Conservation (phyloP, 2,888 invertebrate species). For the Polylopha cassiicola region DNA sequence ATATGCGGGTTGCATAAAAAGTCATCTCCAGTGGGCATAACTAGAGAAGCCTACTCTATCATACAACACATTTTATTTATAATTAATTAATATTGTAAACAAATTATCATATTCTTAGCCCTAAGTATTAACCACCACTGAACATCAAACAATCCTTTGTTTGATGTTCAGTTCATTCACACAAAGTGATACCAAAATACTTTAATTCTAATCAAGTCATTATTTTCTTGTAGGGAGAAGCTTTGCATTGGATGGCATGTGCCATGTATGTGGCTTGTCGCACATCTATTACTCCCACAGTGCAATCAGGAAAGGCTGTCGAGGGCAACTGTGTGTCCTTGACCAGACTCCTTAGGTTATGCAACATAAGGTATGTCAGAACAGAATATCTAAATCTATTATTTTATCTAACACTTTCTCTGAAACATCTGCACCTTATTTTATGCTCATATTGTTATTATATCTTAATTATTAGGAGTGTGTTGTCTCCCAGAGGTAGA, state of each 20-base stretch:
- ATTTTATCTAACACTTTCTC: constrained; percentile 1
- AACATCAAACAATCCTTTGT: too few species aligned
- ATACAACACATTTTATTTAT: too few species aligned
- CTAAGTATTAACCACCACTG: too few species aligned
- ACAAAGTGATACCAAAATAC: too few species aligned
- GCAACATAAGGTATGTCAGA: constrained; percentile 90
- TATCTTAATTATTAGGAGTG: not conserved
- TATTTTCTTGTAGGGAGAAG: constrained; percentile 84
- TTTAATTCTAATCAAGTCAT: constrained; percentile 1
- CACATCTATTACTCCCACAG: constrained; percentile 87
- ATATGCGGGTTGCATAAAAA: too few species aligned
- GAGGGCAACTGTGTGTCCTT: constrained; percentile 95
- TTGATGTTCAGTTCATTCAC: too few species aligned
- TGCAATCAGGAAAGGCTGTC: constrained; percentile 83
- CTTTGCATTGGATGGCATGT: constrained; percentile 95
- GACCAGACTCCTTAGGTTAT: constrained; percentile 90
- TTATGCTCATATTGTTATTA: not conserved
- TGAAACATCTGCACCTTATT: not conserved
- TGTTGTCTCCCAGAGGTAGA: too few species aligned
- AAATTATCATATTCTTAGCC: too few species aligned
- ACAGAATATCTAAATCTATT: not conserved
- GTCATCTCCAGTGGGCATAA: too few species aligned
- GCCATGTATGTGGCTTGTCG: constrained; percentile 94
- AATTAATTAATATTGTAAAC: too few species aligned
- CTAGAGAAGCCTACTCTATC: too few species aligned